Evolutionary conservation across 2,888 invertebrate species (phyloP), one percentile per base, ranked within the genome.

Genomic region (Cybosia mesomella): DNA sequence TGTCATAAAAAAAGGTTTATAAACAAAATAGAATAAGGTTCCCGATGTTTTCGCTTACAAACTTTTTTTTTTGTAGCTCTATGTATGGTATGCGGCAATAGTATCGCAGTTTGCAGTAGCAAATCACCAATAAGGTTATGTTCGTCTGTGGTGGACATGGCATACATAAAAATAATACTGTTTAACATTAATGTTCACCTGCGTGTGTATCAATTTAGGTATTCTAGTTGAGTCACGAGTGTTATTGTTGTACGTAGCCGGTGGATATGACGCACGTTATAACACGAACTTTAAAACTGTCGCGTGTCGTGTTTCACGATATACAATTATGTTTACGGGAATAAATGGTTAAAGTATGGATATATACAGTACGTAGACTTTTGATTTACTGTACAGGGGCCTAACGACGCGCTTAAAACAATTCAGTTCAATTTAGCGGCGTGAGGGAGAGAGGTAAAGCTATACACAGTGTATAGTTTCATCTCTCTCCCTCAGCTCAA

Each of bases 211-310:
- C 32, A 21, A 54, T 54, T 62, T 53, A 54, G 54, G 21, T 54
- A 53, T 62, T 53, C 61, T n/a, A 34, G 24, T 28, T 24, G 61
- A 49, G 49, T 61, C 43, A 61, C 43, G 8, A 61, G 24, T 24
- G 28, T 24, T 49, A 49, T 60, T 60, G 59, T 39, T 24, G 18
- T 11, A 32, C 7, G 55, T 0, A 58, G 2, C 15, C 32, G 9
- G 32, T n/a, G 2, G 10, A 9, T 49, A 18, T 61, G 43, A 61
- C 43, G 24, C 61, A 61, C 28, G 18, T 13, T 61, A 11, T 5
- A 43, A 43, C 18, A 43, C 43, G 18, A 7, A 43, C 43, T 36
- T 18, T 18, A 43, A 43, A 43, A 43, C 43, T 43, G 18, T 43
- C 18, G 43, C 43, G 43, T 39, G 39, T 39, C 39, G 39, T 8